Evolutionary conservation across 2,888 invertebrate genomes (phyloP).

Genomic region (Luffia ferchaultella): DNA sequence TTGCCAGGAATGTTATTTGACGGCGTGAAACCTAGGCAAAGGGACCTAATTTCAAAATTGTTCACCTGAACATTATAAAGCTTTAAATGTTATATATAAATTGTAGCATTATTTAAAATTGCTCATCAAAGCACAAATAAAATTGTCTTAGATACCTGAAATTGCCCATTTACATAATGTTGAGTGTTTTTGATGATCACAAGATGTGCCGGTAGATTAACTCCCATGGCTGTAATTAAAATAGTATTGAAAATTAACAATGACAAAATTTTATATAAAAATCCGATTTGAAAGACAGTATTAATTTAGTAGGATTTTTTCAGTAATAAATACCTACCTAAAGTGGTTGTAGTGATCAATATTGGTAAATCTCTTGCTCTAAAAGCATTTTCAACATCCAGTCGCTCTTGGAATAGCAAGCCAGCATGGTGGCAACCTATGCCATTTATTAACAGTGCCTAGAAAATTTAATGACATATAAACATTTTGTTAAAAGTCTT

Average conservation of each 20-base stretch:
- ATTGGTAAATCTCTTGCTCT: slow-evolving; percentile 71
- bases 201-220: slow-evolving; percentile 84
- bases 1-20: too few relatives aligned
- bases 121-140: too few relatives aligned
- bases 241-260: neutral
- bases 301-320: neutral
- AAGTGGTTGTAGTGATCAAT: slow-evolving; percentile 74
- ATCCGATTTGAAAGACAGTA: neutral
- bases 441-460: slow-evolving; percentile 65
- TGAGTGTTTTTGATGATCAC: slow-evolving; percentile 84
- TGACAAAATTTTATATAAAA: neutral
- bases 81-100: too few relatives aligned
- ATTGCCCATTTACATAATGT: slow-evolving; percentile 70
- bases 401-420: slow-evolving; percentile 70
- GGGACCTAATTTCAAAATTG: too few relatives aligned
- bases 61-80: too few relatives aligned
- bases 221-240: slow-evolving; percentile 74
- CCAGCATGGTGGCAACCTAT: slow-evolving; percentile 85
- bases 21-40: too few relatives aligned
- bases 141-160: too few relatives aligned
- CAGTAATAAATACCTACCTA: slow-evolving; percentile 38
- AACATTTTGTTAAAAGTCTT: too few relatives aligned
- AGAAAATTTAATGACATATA: too few relatives aligned
- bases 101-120: too few relatives aligned
- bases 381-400: slow-evolving; percentile 72